These are phyloP conservation scores for Halisarca cf. caerulea DNA, from an alignment of 37 sponge, comb jelly and placozoan species.

Conservation along the genomic window DNA sequence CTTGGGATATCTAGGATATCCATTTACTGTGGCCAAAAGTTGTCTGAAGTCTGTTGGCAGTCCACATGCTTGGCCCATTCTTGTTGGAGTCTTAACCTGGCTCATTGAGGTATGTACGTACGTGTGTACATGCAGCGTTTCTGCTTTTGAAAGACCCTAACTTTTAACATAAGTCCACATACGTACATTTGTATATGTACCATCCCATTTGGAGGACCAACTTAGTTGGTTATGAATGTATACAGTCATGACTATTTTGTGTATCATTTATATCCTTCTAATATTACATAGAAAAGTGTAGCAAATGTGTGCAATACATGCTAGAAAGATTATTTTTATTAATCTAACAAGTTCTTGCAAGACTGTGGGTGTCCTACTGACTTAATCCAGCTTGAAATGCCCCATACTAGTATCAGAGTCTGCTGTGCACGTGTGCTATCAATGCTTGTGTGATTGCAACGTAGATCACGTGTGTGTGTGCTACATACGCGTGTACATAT, in stretches of 20 bases:
- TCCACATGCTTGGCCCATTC: constrained; percentile 82
- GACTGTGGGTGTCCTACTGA: too few species aligned
- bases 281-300: too few species aligned
- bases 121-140: not conserved
- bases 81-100: constrained; percentile 67
- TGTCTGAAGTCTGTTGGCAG: constrained; percentile 72
- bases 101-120: constrained; percentile 60
- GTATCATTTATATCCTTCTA: too few species aligned
- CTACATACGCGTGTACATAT: not conserved
- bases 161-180: too few species aligned
- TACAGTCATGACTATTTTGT: too few species aligned
- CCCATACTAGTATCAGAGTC: too few species aligned
- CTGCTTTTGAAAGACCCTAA: too few species aligned
- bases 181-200: not conserved
- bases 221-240: not conserved
- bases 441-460: too few species aligned
- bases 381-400: too few species aligned
- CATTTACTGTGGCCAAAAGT: constrained; percentile 69
- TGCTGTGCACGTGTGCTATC: not conserved
- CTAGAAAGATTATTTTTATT: too few species aligned
- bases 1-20: constrained; percentile 57
- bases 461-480: not conserved
- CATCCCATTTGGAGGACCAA: not conserved
- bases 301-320: too few species aligned
- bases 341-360: too few species aligned